Evolutionary conservation across 2,888 invertebrate genomes (phyloP).

Genomic region (Aphidoletes aphidimyza): DNA sequence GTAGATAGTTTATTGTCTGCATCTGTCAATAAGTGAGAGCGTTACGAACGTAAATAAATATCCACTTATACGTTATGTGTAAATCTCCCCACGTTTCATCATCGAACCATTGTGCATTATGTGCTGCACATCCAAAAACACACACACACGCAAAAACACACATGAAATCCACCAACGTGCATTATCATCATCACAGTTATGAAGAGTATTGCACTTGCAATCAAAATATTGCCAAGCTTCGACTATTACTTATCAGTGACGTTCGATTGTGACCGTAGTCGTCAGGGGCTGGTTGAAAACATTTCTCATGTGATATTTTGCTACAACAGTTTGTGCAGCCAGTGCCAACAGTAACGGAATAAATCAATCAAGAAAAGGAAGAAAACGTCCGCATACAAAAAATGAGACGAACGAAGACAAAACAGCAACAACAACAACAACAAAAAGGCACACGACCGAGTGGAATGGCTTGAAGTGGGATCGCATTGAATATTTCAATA

Average conservation of each 20-base stretch:
- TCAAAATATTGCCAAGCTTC: background rate
- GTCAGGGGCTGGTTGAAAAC: no score
- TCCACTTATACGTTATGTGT: background rate
- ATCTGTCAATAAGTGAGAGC: background rate
- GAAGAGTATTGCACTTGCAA: background rate
- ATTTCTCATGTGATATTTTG: background rate
- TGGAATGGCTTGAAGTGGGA: conserved; percentile 28
- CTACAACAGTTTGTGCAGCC: background rate
- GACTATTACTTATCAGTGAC: background rate
- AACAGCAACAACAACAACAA: background rate
- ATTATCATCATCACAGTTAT: background rate
- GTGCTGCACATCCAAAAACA: no score
- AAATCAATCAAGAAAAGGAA: background rate
- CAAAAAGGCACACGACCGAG: background rate
- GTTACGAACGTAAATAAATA: conserved; percentile 16
- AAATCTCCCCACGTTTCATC: background rate
- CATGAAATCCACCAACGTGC: no score
- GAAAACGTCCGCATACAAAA: background rate
- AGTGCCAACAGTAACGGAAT: background rate
- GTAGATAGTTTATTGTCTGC: background rate
- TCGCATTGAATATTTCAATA: conserved; percentile 46
- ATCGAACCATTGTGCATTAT: no score
- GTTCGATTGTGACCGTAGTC: no score
- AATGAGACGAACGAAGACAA: background rate
- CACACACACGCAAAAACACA: no score